Base-by-base conservation (phyloP, 92 coral and sea anemone genomes). In the Actinernus sp. region DNA sequence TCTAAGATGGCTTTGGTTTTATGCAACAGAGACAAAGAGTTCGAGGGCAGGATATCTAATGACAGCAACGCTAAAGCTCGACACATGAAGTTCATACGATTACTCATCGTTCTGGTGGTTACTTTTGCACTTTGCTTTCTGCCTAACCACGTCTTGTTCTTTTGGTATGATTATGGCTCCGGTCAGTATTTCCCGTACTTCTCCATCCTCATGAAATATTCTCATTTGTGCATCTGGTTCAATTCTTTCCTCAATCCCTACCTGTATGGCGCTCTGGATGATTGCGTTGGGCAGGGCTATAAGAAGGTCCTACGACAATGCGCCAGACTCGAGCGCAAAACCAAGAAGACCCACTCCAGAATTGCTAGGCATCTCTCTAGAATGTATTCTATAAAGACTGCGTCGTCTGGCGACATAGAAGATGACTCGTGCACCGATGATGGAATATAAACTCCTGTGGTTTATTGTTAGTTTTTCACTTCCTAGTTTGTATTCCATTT, bases 171-270 rank as follows among this genome's bases (percentile, higher is more conserved):
- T 60, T 90, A 87, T 47, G 99, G 99, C 8, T 28, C 79, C 8
- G 99, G 99, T 1, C 63, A 50, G 13, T 13, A 52, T 17, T 65
- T 81, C 55, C 95, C 97, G 8, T 91, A 95, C 65, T 91, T 95
- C 57, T 75, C 82, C 0, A 92, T 91, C 60, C 79, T 95, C 23
- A 83, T 95, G 92, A 91, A 88, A 63, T 95, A 93, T 65, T 87
- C 99, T 3, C 97, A 95, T 61, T 68, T 95, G 30, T 83, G 87
- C 46, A 83, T 87, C 40, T 95, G 99, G 99, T 69, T 95, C 33
- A 95, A 88, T 53, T 88, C 96, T 24, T 95, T 93, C 60, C 81
- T 95, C 31, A 95, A 95, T 43, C 99, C 99, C 2, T 91, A 91
- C 44, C 79, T 95, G 17, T 95, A 95, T 59, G 99, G 99, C 20